Evolutionary conservation across 2,888 invertebrate species (phyloP).

Genomic region (Caenorhabditis auriculariae): DNA sequence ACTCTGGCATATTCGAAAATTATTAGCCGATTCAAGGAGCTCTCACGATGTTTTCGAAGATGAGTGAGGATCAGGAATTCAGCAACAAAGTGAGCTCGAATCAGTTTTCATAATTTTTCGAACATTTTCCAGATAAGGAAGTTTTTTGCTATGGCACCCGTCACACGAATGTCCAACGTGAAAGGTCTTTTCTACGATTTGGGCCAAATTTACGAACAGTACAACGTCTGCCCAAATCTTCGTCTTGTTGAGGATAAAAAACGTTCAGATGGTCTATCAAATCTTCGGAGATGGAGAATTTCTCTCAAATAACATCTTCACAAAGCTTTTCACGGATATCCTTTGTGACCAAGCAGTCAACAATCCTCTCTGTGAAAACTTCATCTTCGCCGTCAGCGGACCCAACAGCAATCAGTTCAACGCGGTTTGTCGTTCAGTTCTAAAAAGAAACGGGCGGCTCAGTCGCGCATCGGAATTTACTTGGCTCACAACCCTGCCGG

Average conservation of each 20-base stretch:
- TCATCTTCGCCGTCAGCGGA: constrained; percentile 54
- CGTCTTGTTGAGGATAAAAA: neutral
- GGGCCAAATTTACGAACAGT: constrained; percentile 46
- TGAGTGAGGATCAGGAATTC: constrained; percentile 42
- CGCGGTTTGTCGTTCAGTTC: constrained; percentile 28
- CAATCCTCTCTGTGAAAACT: constrained; percentile 57
- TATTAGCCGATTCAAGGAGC: constrained; percentile 34
- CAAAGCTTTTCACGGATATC: constrained; percentile 52
- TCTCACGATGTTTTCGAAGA: constrained; percentile 58
- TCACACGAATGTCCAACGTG: constrained; percentile 42
- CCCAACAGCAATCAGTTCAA: constrained; percentile 59
- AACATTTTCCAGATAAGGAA: constrained; percentile 49
- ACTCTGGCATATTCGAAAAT: constrained; percentile 3
- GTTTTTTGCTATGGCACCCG: constrained; percentile 62
- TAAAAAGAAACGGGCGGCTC: constrained; percentile 3
- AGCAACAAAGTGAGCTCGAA: constrained; percentile 34
- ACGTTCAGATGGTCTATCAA: constrained; percentile 46
- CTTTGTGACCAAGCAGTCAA: constrained; percentile 44
- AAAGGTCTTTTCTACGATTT: constrained; percentile 45
- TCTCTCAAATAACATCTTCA: constrained; percentile 56
- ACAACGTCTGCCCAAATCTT: constrained; percentile 25
- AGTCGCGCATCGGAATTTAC: constrained; percentile 58
- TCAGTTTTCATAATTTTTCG: neutral
- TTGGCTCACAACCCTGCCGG: constrained; percentile 60
- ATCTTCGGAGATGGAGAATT: constrained; percentile 59